Evolutionary conservation across 2,113 vertebrate genomes (phyloP).

Genomic region (Myotis lucifugus): DNA sequence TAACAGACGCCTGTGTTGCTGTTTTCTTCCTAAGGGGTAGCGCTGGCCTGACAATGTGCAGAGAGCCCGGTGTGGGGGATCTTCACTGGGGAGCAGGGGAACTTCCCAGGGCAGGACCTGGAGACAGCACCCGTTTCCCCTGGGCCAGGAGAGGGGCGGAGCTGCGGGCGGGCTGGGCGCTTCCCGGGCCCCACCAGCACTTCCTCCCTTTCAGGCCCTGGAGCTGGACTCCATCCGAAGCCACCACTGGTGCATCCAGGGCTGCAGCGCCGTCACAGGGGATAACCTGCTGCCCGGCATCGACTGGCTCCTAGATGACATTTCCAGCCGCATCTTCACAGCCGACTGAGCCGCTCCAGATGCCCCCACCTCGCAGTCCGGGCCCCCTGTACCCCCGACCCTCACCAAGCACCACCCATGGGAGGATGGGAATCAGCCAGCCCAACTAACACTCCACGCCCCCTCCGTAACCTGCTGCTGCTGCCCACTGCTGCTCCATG

Average conservation of each 20-base stretch:
- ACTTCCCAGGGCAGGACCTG: neutral
- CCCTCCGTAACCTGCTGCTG: slow-evolving; percentile 36
- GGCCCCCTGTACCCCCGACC: neutral
- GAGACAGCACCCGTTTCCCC: neutral
- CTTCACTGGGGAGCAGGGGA: neutral
- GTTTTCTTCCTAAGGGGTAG: neutral
- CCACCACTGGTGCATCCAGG: slow-evolving; percentile 94
- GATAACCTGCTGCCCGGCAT: slow-evolving; percentile 91
- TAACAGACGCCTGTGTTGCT: neutral
- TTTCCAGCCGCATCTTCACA: slow-evolving; percentile 84
- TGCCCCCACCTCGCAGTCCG: neutral
- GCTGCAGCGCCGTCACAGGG: slow-evolving; percentile 93
- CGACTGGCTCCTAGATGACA: slow-evolving; percentile 89
- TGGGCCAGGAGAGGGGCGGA: neutral
- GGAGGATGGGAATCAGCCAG: neutral
- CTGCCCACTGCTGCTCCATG: neutral
- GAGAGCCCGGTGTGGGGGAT: neutral
- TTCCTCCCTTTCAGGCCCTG: slow-evolving; percentile 82
- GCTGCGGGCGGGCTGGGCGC: neutral
- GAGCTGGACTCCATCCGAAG: slow-evolving; percentile 90
- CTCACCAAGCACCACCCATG: neutral
- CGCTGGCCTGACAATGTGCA: too few relatives aligned
- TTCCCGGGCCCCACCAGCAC: neutral
- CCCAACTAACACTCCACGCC: slow-evolving; percentile 21
- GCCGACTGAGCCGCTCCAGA: slow-evolving; percentile 62